Base-by-base conservation (phyloP, 2,888 invertebrate genomes). In the Chymomyza procnemis region DNA sequence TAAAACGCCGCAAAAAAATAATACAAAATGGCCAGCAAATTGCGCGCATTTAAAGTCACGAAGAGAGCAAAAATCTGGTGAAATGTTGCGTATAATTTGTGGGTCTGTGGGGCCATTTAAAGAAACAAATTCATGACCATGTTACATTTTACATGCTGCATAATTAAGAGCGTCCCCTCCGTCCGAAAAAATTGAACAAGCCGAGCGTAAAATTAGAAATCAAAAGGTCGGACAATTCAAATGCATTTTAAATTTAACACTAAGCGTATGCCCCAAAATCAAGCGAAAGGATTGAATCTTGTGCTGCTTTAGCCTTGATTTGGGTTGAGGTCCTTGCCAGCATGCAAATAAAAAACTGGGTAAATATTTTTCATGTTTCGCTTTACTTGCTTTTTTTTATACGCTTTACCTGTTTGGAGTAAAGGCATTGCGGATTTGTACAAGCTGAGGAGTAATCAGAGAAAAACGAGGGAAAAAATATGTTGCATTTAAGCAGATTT, bases 81-180 rank as follows among this genome's bases (percentile, higher is more conserved):
- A 19, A 54, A 54, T 54, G 21, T 22, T 54, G 22, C 54, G 21
- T 21, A 8, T 54, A 54, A 54, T 54, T 54, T 54, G 26, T 21
- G 54, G 22, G 16, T 18, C n/a, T 41, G 34, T 41, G 3, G 12
- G 34, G 9, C 12, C 34, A 41, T 41, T 41, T 41, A 41, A 41
- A 41, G 34, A 0, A 41, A 56, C 22, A 21, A 21, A 56, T 56
- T 56, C 30, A 56, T 21, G 56, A 30, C 30, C 56, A 30, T 56
- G 26, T 56, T 5, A 26, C 21, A 21, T 56, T 26, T 8, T 18
- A 16, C 56, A 56, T 56, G 56, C n/a, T 56, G 30, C 22, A 56
- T 56, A 56, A 56, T 56, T 56, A 30, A 56, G 56, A 26, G 56
- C 14, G 26, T 4, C 56, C 5, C 26, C n/a, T n/a, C n/a, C n/a